These are phyloP conservation scores for Psittacula cyanocephala DNA, from an alignment of 2,113 vertebrate species.

Conservation along the genomic window DNA sequence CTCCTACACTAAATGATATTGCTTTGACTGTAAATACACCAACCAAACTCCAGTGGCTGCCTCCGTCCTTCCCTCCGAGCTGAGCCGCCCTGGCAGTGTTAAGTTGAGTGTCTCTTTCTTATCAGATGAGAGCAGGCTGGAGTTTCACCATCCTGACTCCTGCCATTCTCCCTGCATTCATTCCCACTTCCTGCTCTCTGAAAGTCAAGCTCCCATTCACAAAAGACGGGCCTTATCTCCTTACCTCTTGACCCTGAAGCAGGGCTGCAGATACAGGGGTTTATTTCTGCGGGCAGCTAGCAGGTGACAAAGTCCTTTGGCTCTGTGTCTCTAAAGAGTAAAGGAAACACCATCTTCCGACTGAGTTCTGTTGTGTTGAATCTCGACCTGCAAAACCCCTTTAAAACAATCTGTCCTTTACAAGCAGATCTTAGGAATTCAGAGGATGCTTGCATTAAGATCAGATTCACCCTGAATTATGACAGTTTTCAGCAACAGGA, in stretches of 20 bases:
- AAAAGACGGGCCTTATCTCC: slow-evolving; percentile 85
- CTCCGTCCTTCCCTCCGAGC: neutral
- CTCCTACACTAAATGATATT: rapidly evolving
- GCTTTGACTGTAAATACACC: neutral
- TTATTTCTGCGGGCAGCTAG: slow-evolving; percentile 49
- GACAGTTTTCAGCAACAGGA: neutral
- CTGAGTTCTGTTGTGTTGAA: neutral
- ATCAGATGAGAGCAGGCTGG: slow-evolving; percentile 86
- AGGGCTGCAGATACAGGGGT: slow-evolving; percentile 25
- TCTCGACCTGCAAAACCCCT: neutral
- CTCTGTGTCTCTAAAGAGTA: neutral
- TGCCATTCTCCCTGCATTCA: slow-evolving; percentile 80
- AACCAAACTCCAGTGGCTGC: neutral
- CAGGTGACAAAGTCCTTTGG: slow-evolving; percentile 71
- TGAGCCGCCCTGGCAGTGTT: neutral
- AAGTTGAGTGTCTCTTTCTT: slow-evolving; percentile 64
- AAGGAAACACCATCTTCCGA: neutral
- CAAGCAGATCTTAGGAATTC: neutral
- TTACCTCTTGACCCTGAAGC: slow-evolving; percentile 80
- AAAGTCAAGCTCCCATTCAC: slow-evolving; percentile 88
- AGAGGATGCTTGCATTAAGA: neutral
- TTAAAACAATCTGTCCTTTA: neutral
- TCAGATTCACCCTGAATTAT: neutral
- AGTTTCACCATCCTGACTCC: slow-evolving; percentile 81
- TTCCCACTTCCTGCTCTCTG: slow-evolving; percentile 84